Evolutionary conservation across 2,888 invertebrate species (phyloP), one percentile per base, ranked within the genome.

Genomic region (Altica lythri): DNA sequence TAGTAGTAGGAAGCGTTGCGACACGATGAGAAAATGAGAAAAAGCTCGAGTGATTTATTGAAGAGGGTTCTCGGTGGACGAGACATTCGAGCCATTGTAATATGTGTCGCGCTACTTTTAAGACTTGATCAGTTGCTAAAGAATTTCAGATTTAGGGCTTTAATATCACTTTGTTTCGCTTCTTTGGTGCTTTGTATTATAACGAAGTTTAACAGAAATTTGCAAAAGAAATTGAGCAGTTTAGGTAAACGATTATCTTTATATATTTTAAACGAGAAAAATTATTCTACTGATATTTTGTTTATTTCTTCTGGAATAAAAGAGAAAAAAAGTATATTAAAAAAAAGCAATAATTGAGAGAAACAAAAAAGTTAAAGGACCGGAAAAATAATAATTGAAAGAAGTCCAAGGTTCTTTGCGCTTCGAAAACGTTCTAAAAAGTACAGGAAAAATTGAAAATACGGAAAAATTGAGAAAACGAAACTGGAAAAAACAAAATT

Each of bases 21-120:
- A 55, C 61, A 58, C 46, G 29, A 46, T 45, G 32, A 40, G 49
- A 57, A 63, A 62, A 59, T 62, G 65, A 57, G 67, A 68, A 70
- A 69, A 70, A 69, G 67, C 64, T n/a, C n/a, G n/a, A 63, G 68
- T 69, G 70, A 69, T 70, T 71, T 68, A 70, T 62, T 64, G 61
- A 55, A 57, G 49, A 62, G 63, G 67, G 59, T 38, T 40, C 13
- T 13, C 9, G 42, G 19, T 25, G 50, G 60, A 53, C 56, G 47
- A n/a, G 45, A 45, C 29, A 25, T 5, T 8, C 9, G 53, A 18
- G 37, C 34, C 22, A 48, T 42, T 54, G 67, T 70, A 71, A 71
- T 71, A 71, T 69, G 68, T 70, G 71, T 71, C 71, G 68, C 62
- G 60, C 60, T 63, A 68, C 66, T 69, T 68, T 68, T 66, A 66